A percentile compares a stretch with the other conserved stretches of the same genome.
Conservation (phyloP, 2,888 invertebrate species). For the Leistus spinibarbis region DNA sequence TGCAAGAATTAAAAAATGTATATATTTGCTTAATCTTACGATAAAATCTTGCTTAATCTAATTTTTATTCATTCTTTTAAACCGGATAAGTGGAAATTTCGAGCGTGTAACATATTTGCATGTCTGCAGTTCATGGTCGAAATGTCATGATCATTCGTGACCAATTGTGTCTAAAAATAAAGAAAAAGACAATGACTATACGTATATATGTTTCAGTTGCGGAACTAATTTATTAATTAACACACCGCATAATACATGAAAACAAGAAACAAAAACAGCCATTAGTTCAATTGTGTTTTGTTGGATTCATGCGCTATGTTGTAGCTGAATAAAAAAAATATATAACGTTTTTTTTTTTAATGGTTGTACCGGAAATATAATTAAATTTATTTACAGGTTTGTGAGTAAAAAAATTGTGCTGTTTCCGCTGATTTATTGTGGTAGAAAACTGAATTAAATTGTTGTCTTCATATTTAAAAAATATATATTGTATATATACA, state of each 20-base stretch:
- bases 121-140: background rate
- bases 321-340: background rate
- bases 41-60: background rate
- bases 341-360: background rate
- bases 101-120: background rate
- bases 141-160: background rate
- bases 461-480: no score
- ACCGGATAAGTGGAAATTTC: background rate
- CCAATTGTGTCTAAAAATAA: background rate
- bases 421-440: background rate
- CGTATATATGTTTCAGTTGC: background rate
- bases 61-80: background rate
- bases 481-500: no score
- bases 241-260: background rate
- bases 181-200: background rate
- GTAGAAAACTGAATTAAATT: background rate
- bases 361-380: constrained; percentile 1
- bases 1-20: no score
- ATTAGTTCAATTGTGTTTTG: background rate
- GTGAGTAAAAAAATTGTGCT: background rate
- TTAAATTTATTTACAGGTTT: background rate
- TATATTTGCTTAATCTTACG: background rate
- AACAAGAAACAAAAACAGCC: background rate
- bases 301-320: background rate
- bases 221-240: constrained; percentile 7